Evolutionary conservation across 2,888 invertebrate genomes (phyloP), one percentile per base, ranked within the genome.

Genomic region (Parascotia fuliginaria): DNA sequence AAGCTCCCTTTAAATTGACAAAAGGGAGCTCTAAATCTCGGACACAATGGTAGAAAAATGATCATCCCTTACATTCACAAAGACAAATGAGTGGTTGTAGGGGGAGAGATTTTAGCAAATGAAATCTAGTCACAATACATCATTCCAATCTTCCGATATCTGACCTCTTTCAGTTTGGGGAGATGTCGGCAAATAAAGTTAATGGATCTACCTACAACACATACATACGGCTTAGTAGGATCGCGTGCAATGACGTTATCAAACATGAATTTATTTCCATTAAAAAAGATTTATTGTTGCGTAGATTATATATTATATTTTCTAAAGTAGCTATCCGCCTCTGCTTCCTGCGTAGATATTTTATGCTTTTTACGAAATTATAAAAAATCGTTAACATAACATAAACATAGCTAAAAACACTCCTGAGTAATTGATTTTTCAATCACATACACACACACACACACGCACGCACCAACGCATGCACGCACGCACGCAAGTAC

Each of bases 111-210:
- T 60, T 54, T 61, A 68, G 61, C 68, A 71, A 83, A 82, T 79
- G 77, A 76, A 81, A 84, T 82, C 79, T 75, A 58, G 70, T 71
- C 76, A 85, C 87, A 86, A 87, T 89, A 86, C 80, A 82, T 88
- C 88, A 88, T 84, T 77, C 81, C 76, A 75, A 78, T 81, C 77
- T 74, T 73, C 67, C 82, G 78, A 86, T 85, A 84, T 76, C 80
- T 77, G 78, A 81, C 80, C 81, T 79, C 81, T 70, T 77, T 79
- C 76, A 74, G 81, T 79, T 79, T 59, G 66, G 69, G 68, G 66
- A 70, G 72, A 83, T 75, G 83, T 81, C 77, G 71, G 77, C 83
- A 85, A 87, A 87, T 86, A 87, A 81, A 85, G 73, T 82, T 84
- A 87, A 87, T 87, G 86, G 85, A 81, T 75, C 68, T 71, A 70